Base-by-base conservation (phyloP, 2,113 vertebrate genomes). In the Cavia porcellus region DNA sequence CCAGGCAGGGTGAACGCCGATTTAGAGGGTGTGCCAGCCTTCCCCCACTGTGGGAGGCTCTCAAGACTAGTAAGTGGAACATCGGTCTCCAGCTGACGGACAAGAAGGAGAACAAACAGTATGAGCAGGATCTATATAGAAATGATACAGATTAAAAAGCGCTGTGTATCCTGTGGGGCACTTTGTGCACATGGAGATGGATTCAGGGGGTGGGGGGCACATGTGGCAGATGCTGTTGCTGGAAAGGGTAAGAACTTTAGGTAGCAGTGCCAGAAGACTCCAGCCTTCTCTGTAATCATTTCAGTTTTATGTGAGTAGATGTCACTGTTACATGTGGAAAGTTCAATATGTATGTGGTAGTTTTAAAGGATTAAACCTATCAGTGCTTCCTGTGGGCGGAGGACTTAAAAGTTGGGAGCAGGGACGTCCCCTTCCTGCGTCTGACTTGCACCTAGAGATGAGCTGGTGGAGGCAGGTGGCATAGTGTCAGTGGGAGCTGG, bases 131-230 rank as follows among this genome's bases (percentile, higher is more conserved):
- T 17, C 14, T 24, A 7, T 66, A 35, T 45, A 52, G 84, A 84
- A 42, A 32, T 38, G 59, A 19, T 57, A 0, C 4, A 0, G 24
- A 17, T 55, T 55, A 15, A 55, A 55, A 55, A 55, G 50, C 4
- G 14, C 13, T 55, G 12, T 52, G 8, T 59, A 79, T 77, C 30
- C 90, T 68, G 0, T 50, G 94, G 90, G n/a, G 64, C 8, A 8
- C 17, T 2, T 42, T 1, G 11, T 1, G 42, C 0, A 55, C 42
- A 11, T 45, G 38, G 0, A 62, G 55, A 42, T 32, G 15, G 5
- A 55, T 22, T 25, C 32, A 15, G 86, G 77, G 59, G 22, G 32
- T n/a, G 2, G 1, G 22, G 66, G 66, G 7, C 38, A 59, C 38
- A 5, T 13, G 3, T 72, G 28, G 42, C 42, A 28, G 28, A 20